Conservation (phyloP, 2,113 vertebrate species). For the Cervus canadensis region DNA sequence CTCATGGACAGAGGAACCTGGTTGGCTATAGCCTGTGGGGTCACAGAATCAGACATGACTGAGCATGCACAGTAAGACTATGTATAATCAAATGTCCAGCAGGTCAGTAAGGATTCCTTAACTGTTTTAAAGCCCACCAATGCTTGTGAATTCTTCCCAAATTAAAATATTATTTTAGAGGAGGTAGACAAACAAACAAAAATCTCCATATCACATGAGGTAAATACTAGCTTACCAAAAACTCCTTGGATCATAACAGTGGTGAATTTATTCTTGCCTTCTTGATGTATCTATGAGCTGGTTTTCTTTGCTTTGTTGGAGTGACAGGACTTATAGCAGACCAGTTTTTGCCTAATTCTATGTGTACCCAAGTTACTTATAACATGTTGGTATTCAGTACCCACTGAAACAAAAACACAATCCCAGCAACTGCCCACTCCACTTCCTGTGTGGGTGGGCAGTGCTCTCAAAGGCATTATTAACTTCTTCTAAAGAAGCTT, state of each 20-base stretch:
- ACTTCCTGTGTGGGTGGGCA: constrained; percentile 22
- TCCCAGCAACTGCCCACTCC: not conserved
- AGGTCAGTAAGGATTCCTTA: not conserved
- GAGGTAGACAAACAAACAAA: not conserved
- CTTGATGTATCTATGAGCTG: not conserved
- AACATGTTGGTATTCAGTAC: constrained; percentile 19
- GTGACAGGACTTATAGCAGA: not conserved
- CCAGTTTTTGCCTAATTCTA: not conserved
- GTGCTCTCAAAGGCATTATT: constrained; percentile 34
- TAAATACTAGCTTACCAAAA: not conserved
- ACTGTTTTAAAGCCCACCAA: not conserved
- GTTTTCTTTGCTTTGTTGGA: constrained; percentile 1
- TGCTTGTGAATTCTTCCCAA: not conserved
- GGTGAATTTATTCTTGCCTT: not conserved
- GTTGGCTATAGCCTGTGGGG: not conserved
- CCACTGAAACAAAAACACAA: constrained; percentile 43
- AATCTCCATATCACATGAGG: not conserved
- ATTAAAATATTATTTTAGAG: constrained; percentile 29
- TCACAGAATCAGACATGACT: not conserved
- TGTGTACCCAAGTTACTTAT: not conserved
- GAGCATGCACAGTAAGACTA: not conserved
- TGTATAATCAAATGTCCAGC: not conserved
- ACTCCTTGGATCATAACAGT: not conserved
- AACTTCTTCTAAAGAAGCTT: constrained; percentile 29
- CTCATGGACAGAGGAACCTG: not conserved